Base-by-base conservation (phyloP, 2,113 vertebrate species). In the Podilymbus podiceps region DNA sequence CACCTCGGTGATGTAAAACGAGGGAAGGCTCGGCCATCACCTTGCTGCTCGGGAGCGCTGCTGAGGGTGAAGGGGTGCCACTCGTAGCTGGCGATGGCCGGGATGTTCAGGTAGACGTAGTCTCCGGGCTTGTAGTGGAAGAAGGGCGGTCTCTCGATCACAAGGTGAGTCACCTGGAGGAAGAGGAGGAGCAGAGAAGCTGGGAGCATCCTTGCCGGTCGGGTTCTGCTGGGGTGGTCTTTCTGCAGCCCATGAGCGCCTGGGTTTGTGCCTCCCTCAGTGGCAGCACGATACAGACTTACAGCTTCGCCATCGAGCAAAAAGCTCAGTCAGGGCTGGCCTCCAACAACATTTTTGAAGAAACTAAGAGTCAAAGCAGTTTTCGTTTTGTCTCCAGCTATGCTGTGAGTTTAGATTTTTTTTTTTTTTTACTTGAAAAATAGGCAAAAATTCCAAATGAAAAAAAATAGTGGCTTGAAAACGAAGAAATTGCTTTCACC, bases 41-140 rank as follows among this genome's bases (percentile, higher is more conserved):
- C 99, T 93, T 97, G 94, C 94, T 99, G 99, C 97, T 99, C 99
- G 0, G 99, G 99, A 4, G 99, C 98, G 2, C 99, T 99, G 98
- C 99, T 99, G 98, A 99, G 99, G 93, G 98, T 99, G 95, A 99
- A 99, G 1, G 99, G 99, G 9, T 99, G 99, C 99, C 99, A 99
- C 96, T 99, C 99, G 1, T 98, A 99, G 96, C 98, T 98, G 15
- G 99, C 99, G 0, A 99, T 98, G 86, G 94, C 98, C 0, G 99
- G 99, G 56, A 99, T 89, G 97, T 99, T 99, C 92, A 99, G 97
- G 94, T 98, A 99, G n/a, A 99, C 31, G 28, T 98, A 99, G 93
- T 99, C 99, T 15, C 99, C 99, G 1, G 99, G 98, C 90, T 98
- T 98, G 86, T 99, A 99, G 42, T 97, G 98, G 96, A 99, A 99